Conservation (phyloP, 2,888 invertebrate species). For the Ichneumoninae sp. region DNA sequence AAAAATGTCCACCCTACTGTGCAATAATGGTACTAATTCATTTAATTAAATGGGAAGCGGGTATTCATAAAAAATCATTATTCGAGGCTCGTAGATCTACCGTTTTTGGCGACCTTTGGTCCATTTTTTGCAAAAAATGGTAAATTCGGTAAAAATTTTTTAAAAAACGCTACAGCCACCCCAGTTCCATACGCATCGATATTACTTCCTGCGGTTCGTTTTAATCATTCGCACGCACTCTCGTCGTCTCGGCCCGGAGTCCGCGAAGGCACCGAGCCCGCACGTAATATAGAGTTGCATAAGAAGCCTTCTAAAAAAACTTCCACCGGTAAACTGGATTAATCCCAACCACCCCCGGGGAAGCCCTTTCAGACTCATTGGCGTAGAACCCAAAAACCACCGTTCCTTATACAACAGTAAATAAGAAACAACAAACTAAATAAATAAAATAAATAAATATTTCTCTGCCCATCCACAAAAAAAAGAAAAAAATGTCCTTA, state of each 20-base stretch:
- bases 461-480: background rate
- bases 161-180: too few relatives aligned
- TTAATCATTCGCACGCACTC: constrained; percentile 20
- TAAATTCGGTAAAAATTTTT: too few relatives aligned
- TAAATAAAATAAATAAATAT: background rate
- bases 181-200: constrained; percentile 1
- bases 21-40: background rate
- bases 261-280: constrained; percentile 64
- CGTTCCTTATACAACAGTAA: background rate
- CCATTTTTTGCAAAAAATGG: too few relatives aligned
- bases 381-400: constrained; percentile 73
- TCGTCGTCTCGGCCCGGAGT: constrained; percentile 40
- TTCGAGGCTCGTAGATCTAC: background rate
- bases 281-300: constrained; percentile 80
- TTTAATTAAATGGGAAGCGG: background rate
- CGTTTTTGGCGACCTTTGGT: background rate
- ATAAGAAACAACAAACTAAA: background rate
- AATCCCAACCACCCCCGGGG: constrained; percentile 80
- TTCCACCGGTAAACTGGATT: constrained; percentile 83
- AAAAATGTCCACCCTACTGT: background rate
- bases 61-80: too few relatives aligned
- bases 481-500: background rate
- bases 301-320: constrained; percentile 81
- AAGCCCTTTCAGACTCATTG: constrained; percentile 82
- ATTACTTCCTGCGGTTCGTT: constrained; percentile 18